Evolutionary conservation across 2,797 vertebrate genomes (phyloP), one percentile per base, ranked within the genome.

Genomic region (Sternarchorhynchus goeldii): DNA sequence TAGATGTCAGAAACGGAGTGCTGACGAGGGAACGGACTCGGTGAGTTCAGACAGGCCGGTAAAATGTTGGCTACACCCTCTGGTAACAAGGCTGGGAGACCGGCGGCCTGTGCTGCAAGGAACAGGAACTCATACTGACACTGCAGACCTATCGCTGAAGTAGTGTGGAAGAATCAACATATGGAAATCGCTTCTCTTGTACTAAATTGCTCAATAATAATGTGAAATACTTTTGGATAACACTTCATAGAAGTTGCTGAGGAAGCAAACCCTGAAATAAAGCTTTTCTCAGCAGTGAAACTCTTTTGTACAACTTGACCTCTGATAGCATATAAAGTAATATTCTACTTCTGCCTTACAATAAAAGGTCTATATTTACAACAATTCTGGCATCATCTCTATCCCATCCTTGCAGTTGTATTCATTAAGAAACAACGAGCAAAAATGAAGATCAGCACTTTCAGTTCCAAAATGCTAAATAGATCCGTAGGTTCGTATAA

Each of bases 1-100:
- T 55, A 20, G 69, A 34, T 53, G 67, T 71, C 39, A 83, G 57
- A 59, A 59, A 34, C 53, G 4, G 36, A 84, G 67, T 50, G 67
- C 41, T 58, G 69, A 84, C 55, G 21, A 75, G 75, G 31, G 57
- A 29, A 20, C n/a, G 18, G 34, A 36, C 34, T 36, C 2, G 34
- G 4, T 36, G 41, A 45, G 41, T 8, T 6, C 2, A 31, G 12
- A 70, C 63, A 55, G 64, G 21, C 17, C n/a, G 21, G n/a, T 8
- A 25, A 29, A 50, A 74, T 32, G 31, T 20, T 45, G 6, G 56
- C 18, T 12, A 6, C 20, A 8, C 32, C 21, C 69, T 58, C 69
- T 4, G 45, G 4, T 32, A 53, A 58, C 31, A 36, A 57, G 57
- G 53, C n/a, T 18, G 32, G n/a, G 21, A 58, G 32, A 1, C 31